Percentiles rank a stretch among this genome's conserved stretches.
Evolutionary conservation across 2,113 vertebrate species (phyloP).

Genomic region (Cynocephalus volans): DNA sequence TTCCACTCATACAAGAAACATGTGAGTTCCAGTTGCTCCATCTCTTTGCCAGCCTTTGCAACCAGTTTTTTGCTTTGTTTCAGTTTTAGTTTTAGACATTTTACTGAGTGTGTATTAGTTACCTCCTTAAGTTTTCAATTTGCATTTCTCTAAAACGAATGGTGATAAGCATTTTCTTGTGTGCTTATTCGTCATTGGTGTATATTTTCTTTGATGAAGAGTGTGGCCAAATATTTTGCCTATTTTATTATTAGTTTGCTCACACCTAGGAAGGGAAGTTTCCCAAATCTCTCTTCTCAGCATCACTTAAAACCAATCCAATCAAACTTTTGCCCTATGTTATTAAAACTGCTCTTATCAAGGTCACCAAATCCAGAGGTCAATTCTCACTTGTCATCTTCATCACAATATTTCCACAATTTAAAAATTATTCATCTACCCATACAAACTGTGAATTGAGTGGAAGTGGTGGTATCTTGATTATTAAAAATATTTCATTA

Average conservation of each 20-base stretch:
- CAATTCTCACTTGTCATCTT: background rate
- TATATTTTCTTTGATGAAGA: background rate
- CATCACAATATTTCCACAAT: background rate
- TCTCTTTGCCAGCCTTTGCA: background rate
- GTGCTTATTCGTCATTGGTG: background rate
- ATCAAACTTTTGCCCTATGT: background rate
- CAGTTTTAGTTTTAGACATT: background rate
- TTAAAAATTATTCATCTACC: background rate
- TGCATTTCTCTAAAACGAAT: background rate
- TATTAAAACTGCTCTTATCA: background rate
- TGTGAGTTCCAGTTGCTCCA: background rate
- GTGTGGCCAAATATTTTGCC: background rate
- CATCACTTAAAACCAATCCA: background rate
- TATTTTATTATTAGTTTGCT: background rate
- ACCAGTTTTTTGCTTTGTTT: background rate
- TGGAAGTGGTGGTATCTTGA: background rate
- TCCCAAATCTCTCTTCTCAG: background rate
- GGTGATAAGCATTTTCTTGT: background rate
- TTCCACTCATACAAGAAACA: background rate
- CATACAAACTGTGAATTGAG: background rate
- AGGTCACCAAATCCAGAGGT: background rate
- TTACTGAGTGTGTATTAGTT: background rate
- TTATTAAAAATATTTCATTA: constrained; percentile 41
- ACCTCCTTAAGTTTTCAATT: background rate
- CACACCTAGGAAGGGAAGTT: background rate